Evolutionary conservation across 1,140 invertebrate genomes (phyloP).

Genomic region (Drosophila repleta): DNA sequence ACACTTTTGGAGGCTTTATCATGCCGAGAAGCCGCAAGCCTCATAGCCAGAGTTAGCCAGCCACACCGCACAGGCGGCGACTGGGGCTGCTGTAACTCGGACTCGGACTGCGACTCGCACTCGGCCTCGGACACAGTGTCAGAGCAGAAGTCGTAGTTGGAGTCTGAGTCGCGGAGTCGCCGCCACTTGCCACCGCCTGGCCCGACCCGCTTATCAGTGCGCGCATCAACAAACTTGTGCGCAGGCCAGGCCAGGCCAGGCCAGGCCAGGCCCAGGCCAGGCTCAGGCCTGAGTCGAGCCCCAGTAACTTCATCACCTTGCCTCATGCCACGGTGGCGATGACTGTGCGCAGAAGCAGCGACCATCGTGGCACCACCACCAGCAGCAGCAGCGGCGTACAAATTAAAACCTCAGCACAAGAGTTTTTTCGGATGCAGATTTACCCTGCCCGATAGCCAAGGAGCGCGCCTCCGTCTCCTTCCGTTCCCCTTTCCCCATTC

Average conservation of each 20-base stretch:
- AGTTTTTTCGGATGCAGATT: constrained; percentile 70
- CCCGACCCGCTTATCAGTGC: constrained; percentile 66
- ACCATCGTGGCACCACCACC: constrained; percentile 1
- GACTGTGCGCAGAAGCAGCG: constrained; percentile 51
- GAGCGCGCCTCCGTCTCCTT: constrained; percentile 30
- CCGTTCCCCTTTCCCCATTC: not conserved
- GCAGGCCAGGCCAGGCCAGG: constrained; percentile 34
- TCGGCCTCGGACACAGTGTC: constrained; percentile 18
- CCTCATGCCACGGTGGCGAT: constrained; percentile 32
- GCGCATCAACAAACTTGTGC: constrained; percentile 68
- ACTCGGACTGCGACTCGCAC: not conserved
- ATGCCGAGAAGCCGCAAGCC: constrained; percentile 52
- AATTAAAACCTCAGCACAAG: constrained; percentile 79
- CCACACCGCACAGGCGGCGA: constrained; percentile 1
- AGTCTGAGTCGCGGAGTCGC: constrained; percentile 22
- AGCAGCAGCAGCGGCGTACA: constrained; percentile 54
- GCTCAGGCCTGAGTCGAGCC: constrained; percentile 35
- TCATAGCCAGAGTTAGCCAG: constrained; percentile 34
- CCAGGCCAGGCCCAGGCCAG: constrained; percentile 21
- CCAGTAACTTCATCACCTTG: constrained; percentile 74
- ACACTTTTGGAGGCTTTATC: constrained; percentile 77
- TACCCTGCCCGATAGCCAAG: constrained; percentile 63
- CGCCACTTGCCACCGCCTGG: constrained; percentile 51
- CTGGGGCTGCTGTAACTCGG: constrained; percentile 1
- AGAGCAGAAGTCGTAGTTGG: constrained; percentile 22